Evolutionary conservation across 2,888 invertebrate species (phyloP), one percentile per base, ranked within the genome.

Genomic region (Pedicia rivosa): DNA sequence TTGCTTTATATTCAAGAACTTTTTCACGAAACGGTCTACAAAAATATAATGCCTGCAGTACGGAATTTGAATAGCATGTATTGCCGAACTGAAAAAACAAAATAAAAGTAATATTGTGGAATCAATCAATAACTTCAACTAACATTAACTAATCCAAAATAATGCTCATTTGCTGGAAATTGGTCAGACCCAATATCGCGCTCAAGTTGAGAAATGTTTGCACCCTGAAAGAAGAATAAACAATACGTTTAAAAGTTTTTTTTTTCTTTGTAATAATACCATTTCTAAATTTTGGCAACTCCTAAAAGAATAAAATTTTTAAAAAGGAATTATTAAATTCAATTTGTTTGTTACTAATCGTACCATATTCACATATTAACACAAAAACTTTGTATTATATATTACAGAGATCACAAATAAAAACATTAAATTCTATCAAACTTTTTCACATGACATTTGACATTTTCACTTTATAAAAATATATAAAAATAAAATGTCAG

Each of bases 41-140:
- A 64, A 98, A 99, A 63, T 98, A 99, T 46, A 99, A 69, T 20
- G 98, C 98, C 74, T 99, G 98, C 46, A 99, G 72, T 48, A 99
- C 98, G 30, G 97, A 97, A 65, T 99, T 99, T 62, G 95, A 95
- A 63, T 99, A 99, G 66, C 98, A 99, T 20, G 98, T 99, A 65
- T 99, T 99, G 48, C 98, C 98, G 70, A 99, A 99, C 84, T 87
- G 67, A 48, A 2, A 19, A 5, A 26, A 35, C n/a, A 17, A 27
- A 12, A 35, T 20, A 5, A 15, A 33, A 24, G 17, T n/a, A 28
- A 28, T 13, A 12, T 16, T 5, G 12, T 30, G 12, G n/a, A 7
- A 26, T 31, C 36, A 17, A 35, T 28, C 17, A 28, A 29, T 16
- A 30, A 30, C n/a, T 13, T 36, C 40, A 49, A 74, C 84, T 78